phyloP scores from a whole-genome alignment of 92 coral and sea anemone genomes.

The Micromussa lordhowensis region DNA sequence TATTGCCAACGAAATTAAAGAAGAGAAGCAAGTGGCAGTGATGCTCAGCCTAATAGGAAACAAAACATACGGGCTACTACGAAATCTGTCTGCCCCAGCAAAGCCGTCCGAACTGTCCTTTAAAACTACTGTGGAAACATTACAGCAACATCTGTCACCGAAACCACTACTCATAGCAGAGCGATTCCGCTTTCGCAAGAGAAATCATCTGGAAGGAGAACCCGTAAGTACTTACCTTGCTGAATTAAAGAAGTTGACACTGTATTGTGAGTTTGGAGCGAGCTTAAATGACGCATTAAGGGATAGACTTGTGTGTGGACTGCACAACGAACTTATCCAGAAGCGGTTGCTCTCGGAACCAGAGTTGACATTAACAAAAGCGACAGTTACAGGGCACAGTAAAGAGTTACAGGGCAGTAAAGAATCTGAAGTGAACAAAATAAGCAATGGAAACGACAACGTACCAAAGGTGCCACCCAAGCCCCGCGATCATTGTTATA shows the following conservation, averaged over 20 bases:
- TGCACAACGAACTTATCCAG: no score
- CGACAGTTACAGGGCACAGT: constrained; percentile 23
- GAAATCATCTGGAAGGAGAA: constrained; percentile 68
- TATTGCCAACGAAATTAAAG: constrained; percentile 15
- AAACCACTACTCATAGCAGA: no score
- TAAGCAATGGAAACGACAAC: constrained; percentile 8
- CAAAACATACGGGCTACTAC: constrained; percentile 56
- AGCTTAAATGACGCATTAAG: constrained; percentile 44
- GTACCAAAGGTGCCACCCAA: neutral
- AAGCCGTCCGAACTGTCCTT: constrained; percentile 49
- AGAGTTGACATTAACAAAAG: constrained; percentile 37
- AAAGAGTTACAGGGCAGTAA: constrained; percentile 16
- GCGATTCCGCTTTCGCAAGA: constrained; percentile 62
- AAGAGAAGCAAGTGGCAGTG: constrained; percentile 26
- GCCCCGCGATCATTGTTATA: constrained; percentile 6
- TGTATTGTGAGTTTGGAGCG: constrained; percentile 38
- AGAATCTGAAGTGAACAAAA: neutral
- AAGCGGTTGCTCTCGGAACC: constrained; percentile 8
- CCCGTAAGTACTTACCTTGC: constrained; percentile 57
- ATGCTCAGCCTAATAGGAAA: constrained; percentile 51
- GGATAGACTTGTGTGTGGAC: no score
- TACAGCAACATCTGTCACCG: no score
- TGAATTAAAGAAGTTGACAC: constrained; percentile 40
- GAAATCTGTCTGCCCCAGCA: constrained; percentile 51
- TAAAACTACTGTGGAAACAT: constrained; percentile 34